Percentiles rank a stretch among this genome's conserved stretches.
These are phyloP conservation scores for Coranthus polyacanthus DNA, from an alignment of 2,797 vertebrate species.

Conservation along the genomic window DNA sequence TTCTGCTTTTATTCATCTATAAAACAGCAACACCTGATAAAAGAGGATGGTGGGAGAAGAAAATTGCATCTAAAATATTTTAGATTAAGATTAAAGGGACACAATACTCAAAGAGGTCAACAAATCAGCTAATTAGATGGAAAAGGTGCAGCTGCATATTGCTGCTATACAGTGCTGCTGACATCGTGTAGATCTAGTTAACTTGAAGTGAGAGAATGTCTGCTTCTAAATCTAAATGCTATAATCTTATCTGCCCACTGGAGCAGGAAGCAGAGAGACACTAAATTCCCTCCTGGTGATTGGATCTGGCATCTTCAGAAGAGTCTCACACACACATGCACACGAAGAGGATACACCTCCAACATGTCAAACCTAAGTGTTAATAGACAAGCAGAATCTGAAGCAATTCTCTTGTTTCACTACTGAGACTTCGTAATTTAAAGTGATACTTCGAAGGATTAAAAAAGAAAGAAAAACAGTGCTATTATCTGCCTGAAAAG, in stretches of 20 bases:
- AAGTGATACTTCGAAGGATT: conserved; percentile 37
- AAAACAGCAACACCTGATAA: neutral
- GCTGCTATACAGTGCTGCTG: conserved; percentile 38
- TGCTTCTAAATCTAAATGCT: conserved; percentile 74
- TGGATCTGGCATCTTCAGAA: conserved; percentile 62
- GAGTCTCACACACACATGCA: conserved; percentile 24
- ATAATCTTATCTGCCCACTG: conserved; percentile 71
- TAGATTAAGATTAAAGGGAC: no score
- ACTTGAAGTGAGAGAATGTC: conserved; percentile 56
- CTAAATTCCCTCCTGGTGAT: conserved; percentile 64
- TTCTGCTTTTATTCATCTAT: neutral
- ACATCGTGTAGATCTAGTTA: conserved; percentile 49
- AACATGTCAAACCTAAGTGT: conserved; percentile 39
- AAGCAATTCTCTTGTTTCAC: conserved; percentile 45
- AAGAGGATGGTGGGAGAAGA: neutral
- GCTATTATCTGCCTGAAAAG: conserved; percentile 8
- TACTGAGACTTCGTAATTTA: conserved; percentile 60
- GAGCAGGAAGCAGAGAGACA: conserved; percentile 66
- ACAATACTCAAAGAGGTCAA: conserved; percentile 1
- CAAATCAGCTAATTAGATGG: conserved; percentile 37
- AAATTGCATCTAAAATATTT: neutral
- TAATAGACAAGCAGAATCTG: conserved; percentile 55
- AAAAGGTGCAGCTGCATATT: conserved; percentile 36
- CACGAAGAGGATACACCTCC: conserved; percentile 13
- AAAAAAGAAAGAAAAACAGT: conserved; percentile 31